Base-by-base conservation (phyloP, 2,888 invertebrate genomes). In the Plebejus melissa region DNA sequence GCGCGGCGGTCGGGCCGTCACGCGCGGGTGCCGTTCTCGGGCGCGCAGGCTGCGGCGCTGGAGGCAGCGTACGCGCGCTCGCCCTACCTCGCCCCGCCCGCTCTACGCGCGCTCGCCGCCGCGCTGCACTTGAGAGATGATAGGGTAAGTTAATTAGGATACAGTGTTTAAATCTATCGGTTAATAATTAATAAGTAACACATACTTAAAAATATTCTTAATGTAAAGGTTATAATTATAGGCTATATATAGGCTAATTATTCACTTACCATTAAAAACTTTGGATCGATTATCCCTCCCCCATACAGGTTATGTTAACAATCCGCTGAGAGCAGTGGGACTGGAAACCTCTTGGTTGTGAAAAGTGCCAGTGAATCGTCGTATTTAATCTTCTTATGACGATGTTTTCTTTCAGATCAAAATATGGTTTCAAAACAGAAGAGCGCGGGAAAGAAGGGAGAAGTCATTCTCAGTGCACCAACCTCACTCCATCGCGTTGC, bases 371-470 rank as follows among this genome's bases (percentile, higher is more conserved):
- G 54, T 1, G 0, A 3, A 54, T 54, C 54, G 4, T 4, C 54
- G 16, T 54, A 1, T 54, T 16, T 54, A 16, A 16, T 54, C 46
- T 54, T 54, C 54, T 54, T 54, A 54, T 16, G 3, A 46, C 46
- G 46, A 11, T 46, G 3, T 54, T 54, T 54, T 54, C 4, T 54
- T 76, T 36, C 83, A 93, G 93, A 93, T 93, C 75, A 94, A 96
- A 91, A 97, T 97, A 81, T 97, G 97, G 97, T 97, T 97, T 85
- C 97, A 97, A 94, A 97, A 97, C 86, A 94, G 97, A 71, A 94
- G 97, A 74, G 97, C 97, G 0, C 93, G 97, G 54, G 96, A 96
- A 82, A 90, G 96, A 79, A 93, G 96, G 80, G 97, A 97, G 86
- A 95, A 94, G 82, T 86, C 84, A 75, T 80, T 82, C 1, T 86